phyloP scores from a whole-genome alignment of 2,113 vertebrate genomes.

The Callipepla californica region DNA sequence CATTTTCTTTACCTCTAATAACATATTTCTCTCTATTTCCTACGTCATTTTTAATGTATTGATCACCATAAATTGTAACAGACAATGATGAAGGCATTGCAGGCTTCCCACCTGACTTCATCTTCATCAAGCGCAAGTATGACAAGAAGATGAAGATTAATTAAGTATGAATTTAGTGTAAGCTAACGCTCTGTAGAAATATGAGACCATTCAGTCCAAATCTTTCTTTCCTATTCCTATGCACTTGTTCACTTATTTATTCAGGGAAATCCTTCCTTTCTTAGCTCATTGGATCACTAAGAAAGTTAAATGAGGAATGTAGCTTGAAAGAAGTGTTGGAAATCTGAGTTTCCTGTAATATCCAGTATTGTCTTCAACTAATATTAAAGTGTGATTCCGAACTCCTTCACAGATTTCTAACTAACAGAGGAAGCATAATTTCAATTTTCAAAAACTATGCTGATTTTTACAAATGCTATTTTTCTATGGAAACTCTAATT shows the following conservation, averaged over 20 bases:
- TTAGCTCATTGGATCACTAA: not conserved
- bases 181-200: not conserved
- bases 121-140: not conserved
- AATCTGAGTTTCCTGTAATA: not conserved
- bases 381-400: not conserved
- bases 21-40: not conserved
- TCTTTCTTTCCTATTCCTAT: not conserved
- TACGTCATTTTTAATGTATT: not conserved
- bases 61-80: not conserved
- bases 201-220: not conserved
- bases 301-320: not conserved
- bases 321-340: not conserved
- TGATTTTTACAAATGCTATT: not conserved
- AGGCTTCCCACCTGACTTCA: not conserved
- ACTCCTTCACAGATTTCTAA: not conserved
- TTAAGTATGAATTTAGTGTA: not conserved
- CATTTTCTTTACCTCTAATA: not conserved
- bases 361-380: not conserved
- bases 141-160: not conserved
- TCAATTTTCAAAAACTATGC: not conserved
- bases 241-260: not conserved
- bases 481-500: not conserved
- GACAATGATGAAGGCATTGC: not conserved
- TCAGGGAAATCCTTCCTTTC: not conserved
- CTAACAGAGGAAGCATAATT: not conserved